Conservation (phyloP, 2,797 vertebrate species). For the Notamacropus eugenii region DNA sequence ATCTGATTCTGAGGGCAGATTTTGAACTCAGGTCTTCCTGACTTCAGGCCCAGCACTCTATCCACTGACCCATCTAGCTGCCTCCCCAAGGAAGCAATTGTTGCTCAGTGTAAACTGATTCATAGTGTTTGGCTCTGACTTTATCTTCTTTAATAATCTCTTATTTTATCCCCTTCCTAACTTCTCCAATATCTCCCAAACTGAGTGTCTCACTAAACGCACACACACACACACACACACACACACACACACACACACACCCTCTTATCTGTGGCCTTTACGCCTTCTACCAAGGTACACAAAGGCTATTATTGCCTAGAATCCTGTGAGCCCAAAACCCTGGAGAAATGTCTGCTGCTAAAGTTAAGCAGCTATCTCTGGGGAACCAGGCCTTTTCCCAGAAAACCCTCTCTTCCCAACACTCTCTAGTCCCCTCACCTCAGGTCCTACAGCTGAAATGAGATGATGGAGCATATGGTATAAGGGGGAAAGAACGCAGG, state of each 20-base stretch:
- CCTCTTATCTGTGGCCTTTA: not conserved
- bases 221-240: too few species aligned
- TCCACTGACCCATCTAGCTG: too few species aligned
- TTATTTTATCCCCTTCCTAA: not conserved
- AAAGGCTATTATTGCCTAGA: not conserved
- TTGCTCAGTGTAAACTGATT: not conserved
- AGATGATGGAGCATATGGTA: not conserved
- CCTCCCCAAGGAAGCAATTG: not conserved
- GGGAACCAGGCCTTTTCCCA: too few species aligned
- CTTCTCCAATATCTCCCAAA: not conserved
- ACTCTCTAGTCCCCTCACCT: not conserved
- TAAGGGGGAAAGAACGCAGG: not conserved
- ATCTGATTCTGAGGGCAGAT: too few species aligned
- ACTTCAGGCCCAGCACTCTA: too few species aligned
- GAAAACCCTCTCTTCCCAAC: not conserved
- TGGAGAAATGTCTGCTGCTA: not conserved
- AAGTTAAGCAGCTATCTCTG: not conserved
- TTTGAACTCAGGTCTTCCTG: too few species aligned
- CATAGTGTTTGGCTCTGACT: not conserved
- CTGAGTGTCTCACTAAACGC: too few species aligned
- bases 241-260: not conserved
- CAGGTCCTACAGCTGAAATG: not conserved
- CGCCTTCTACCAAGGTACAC: not conserved
- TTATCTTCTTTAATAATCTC: not conserved
- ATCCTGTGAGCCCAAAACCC: not conserved